Evolutionary conservation across 1,140 invertebrate genomes (phyloP).

Genomic region (Chrysomallon squamiferum): DNA sequence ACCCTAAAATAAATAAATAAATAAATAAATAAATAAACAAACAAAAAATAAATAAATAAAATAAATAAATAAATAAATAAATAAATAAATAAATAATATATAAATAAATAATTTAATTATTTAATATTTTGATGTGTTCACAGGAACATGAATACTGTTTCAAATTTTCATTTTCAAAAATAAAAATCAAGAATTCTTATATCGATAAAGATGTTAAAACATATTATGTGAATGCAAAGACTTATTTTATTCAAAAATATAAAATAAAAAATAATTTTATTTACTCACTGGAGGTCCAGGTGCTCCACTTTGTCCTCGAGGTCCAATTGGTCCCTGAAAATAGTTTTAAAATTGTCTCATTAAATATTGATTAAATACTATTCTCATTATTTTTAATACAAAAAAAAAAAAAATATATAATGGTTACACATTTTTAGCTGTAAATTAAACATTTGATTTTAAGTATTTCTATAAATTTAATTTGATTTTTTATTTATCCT

Average conservation of each 20-base stretch:
- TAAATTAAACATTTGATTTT: not conserved
- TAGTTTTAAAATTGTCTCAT: not conserved
- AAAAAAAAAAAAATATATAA: not conserved
- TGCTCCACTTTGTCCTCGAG: conserved; percentile 25
- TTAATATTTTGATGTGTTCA: too few relatives aligned
- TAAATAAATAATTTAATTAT: not conserved
- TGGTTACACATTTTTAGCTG: not conserved
- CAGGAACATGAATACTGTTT: too few relatives aligned
- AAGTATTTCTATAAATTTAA: not conserved
- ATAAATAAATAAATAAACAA: not conserved
- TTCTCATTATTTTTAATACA: not conserved
- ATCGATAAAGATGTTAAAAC: not conserved
- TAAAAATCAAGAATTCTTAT: not conserved
- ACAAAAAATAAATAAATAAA: not conserved
- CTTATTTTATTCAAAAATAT: not conserved
- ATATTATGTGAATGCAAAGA: not conserved
- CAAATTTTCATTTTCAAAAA: too few relatives aligned
- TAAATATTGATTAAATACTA: not conserved
- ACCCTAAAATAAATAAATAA: conserved; percentile 22
- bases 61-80: not conserved
- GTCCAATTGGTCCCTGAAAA: conserved; percentile 32
- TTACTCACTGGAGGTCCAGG: conserved; percentile 29
- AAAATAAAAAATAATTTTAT: too few relatives aligned
- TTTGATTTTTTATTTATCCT: not conserved
- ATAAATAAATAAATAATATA: not conserved